These are phyloP conservation scores for Volucella inanis DNA, from an alignment of 2,888 invertebrate genomes.

Conservation along the genomic window DNA sequence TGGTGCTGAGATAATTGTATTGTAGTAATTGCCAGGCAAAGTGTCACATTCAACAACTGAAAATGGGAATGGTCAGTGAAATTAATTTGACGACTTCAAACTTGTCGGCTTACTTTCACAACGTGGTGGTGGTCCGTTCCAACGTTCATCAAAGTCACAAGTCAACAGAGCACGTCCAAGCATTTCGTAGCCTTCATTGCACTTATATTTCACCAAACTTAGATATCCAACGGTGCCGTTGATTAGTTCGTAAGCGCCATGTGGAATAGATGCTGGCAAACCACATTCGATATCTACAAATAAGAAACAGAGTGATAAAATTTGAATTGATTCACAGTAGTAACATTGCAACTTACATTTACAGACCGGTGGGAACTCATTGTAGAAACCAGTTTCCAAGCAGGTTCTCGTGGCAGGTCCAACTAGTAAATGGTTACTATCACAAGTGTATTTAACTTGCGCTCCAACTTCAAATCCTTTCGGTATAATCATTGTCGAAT, in stretches of 20 bases:
- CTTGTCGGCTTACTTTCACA: constrained; percentile 87
- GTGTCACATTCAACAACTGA: constrained; percentile 89
- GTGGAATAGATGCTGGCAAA: constrained; percentile 92
- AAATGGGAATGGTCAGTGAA: constrained; percentile 30
- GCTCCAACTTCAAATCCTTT: constrained; percentile 92
- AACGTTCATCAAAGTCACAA: constrained; percentile 95
- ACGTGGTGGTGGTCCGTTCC: constrained; percentile 96
- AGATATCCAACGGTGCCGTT: constrained; percentile 95
- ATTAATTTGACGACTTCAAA: constrained; percentile 35
- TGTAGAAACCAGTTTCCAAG: constrained; percentile 95
- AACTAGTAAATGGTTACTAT: constrained; percentile 92
- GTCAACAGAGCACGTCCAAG: constrained; percentile 91
- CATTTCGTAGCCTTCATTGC: constrained; percentile 93
- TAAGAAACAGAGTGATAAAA: too few relatives aligned
- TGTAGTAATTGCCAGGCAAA: constrained; percentile 85
- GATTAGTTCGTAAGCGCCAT: constrained; percentile 91
- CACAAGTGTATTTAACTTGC: constrained; percentile 92
- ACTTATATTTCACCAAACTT: constrained; percentile 92
- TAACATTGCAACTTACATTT: constrained; percentile 87
- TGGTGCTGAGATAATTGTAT: constrained; percentile 85
- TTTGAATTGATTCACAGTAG: too few relatives aligned
- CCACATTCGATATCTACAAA: constrained; percentile 93
- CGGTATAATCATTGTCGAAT: constrained; percentile 92
- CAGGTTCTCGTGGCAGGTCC: constrained; percentile 93
- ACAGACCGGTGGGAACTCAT: constrained; percentile 96